Evolutionary conservation across 2,888 invertebrate genomes (phyloP).

Genomic region (Tetragonula carbonaria): DNA sequence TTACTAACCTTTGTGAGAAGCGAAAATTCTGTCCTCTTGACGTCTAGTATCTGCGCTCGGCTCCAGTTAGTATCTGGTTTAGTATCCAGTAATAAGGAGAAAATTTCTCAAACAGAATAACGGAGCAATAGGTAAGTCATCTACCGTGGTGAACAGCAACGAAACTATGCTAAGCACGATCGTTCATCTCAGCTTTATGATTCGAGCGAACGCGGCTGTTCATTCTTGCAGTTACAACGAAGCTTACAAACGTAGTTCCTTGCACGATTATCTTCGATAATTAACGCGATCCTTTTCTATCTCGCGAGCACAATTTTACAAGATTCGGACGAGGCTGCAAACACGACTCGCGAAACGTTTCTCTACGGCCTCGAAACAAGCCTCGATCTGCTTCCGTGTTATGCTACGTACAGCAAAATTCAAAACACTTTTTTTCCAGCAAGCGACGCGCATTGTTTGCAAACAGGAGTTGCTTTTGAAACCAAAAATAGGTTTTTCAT

Average conservation of each 20-base stretch:
- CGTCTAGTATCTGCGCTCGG: conserved; percentile 5
- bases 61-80: not conserved
- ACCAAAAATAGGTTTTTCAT: conserved; percentile 33
- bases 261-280: conserved; percentile 19
- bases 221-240: conserved; percentile 56
- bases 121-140: conserved; percentile 43
- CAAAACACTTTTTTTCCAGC: not conserved
- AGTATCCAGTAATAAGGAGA: conserved; percentile 13
- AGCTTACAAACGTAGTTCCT: conserved; percentile 15
- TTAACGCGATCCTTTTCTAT: conserved; percentile 12
- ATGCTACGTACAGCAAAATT: not conserved
- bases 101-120: conserved; percentile 60
- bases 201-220: conserved; percentile 44
- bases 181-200: conserved; percentile 67
- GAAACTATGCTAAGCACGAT: conserved; percentile 67
- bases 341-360: not conserved
- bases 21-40: not conserved
- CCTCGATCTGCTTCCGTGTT: conserved; percentile 6
- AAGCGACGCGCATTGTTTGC: too few relatives aligned
- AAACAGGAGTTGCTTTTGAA: too few relatives aligned
- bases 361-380: not conserved
- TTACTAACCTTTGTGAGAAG: not conserved
- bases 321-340: not conserved
- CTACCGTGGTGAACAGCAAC: conserved; percentile 25
- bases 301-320: not conserved